Evolutionary conservation across 2,797 vertebrate genomes (phyloP).

Genomic region (Cuniculus paca): DNA sequence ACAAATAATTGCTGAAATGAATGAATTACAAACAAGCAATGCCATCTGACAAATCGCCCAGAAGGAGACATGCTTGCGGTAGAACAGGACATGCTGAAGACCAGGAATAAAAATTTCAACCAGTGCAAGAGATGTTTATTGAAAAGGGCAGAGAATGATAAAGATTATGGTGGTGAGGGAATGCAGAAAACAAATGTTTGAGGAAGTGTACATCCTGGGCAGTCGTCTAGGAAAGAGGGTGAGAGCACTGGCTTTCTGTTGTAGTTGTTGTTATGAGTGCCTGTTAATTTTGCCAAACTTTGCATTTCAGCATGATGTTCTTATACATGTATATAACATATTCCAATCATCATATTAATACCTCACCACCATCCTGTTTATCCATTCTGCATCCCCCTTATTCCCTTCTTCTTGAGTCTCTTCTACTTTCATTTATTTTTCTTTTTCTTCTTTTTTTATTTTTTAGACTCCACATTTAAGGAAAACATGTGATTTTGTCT

Average conservation of each 20-base stretch:
- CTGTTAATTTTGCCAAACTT: not conserved
- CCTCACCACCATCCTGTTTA: not conserved
- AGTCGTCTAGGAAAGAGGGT: not conserved
- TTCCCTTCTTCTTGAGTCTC: not conserved
- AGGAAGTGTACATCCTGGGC: not conserved
- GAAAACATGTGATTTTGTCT: not conserved
- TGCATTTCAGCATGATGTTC: not conserved
- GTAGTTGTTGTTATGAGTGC: not conserved
- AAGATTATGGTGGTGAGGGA: not conserved
- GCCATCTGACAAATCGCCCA: not conserved
- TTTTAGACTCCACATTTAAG: too few species aligned
- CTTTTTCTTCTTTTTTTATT: not conserved
- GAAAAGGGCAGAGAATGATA: not conserved
- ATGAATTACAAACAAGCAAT: not conserved
- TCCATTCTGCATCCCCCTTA: not conserved
- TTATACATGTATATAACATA: not conserved
- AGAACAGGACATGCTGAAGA: not conserved
- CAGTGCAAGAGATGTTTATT: not conserved
- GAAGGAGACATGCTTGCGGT: not conserved
- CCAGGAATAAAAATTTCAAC: not conserved
- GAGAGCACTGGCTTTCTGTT: not conserved
- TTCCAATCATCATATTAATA: not conserved
- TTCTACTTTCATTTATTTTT: not conserved
- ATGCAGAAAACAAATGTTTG: not conserved
- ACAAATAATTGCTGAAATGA: slow-evolving; percentile 20